These are phyloP conservation scores for Barypeithes pellucidus DNA, from an alignment of 2,888 invertebrate species.

Conservation along the genomic window DNA sequence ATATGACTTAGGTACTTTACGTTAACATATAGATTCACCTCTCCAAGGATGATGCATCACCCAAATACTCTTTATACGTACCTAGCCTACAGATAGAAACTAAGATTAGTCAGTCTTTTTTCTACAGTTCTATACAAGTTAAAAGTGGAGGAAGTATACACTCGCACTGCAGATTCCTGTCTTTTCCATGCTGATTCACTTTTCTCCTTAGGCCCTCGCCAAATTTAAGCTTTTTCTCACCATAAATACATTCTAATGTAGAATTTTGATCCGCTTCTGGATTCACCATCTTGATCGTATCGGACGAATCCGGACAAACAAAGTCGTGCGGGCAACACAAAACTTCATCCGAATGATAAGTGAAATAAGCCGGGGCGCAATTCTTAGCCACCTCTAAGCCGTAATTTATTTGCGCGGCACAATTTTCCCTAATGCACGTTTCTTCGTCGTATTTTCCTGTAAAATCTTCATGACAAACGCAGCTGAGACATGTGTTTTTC, in stretches of 20 bases:
- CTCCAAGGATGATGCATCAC: too few species aligned
- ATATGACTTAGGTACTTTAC: too few species aligned
- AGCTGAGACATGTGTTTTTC: conserved; percentile 48
- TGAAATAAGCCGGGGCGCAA: conserved; percentile 49
- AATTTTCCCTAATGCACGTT: conserved; percentile 43
- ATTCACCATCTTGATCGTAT: conserved; percentile 32
- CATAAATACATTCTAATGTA: conserved; percentile 38
- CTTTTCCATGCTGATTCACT: conserved; percentile 10
- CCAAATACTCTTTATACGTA: too few species aligned
- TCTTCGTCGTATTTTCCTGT: conserved; percentile 51
- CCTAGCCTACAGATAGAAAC: too few species aligned
- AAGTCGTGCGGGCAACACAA: conserved; percentile 48
- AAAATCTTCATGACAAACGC: conserved; percentile 56
- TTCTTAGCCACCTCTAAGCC: conserved; percentile 29
- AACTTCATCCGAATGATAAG: background rate
- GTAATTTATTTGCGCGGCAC: conserved; percentile 31
- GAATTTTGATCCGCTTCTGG: background rate
- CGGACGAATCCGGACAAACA: conserved; percentile 40
- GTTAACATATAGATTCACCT: too few species aligned
- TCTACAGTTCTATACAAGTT: conserved; percentile 43
- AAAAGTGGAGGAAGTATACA: conserved; percentile 50
- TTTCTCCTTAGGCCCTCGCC: conserved; percentile 43
- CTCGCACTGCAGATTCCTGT: conserved; percentile 39
- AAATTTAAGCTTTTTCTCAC: conserved; percentile 38
- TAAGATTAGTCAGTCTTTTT: background rate